Conservation (phyloP, 2,797 vertebrate species). For the Crenuchus spilurus region DNA sequence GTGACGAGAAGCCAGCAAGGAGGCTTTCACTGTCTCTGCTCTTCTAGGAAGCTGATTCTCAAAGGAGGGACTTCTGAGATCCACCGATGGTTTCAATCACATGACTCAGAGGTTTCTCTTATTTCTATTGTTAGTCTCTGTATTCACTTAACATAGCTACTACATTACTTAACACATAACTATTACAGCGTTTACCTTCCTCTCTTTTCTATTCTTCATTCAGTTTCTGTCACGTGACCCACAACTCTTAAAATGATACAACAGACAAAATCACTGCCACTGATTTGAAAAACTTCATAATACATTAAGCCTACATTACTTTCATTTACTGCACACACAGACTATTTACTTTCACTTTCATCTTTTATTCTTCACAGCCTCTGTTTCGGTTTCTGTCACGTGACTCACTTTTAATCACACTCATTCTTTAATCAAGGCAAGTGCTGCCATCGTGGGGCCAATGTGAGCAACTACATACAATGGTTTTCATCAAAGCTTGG, state of each 20-base stretch:
- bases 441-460: conserved; percentile 61
- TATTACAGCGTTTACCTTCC: not conserved
- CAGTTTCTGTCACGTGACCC: not conserved
- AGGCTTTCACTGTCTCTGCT: not conserved
- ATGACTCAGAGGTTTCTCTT: not conserved
- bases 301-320: too few relatives aligned
- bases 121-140: too few relatives aligned
- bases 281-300: too few relatives aligned
- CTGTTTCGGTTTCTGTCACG: conserved; percentile 20
- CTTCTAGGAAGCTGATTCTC: not conserved
- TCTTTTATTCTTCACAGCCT: not conserved
- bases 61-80: not conserved
- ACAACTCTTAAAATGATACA: not conserved
- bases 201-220: not conserved
- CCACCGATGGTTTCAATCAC: not conserved
- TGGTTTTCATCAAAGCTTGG: not conserved
- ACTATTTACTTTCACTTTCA: conserved; percentile 44
- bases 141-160: too few relatives aligned
- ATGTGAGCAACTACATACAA: not conserved
- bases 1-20: not conserved
- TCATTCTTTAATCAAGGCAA: not conserved
- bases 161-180: too few relatives aligned
- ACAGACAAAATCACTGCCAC: too few relatives aligned
- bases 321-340: too few relatives aligned
- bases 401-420: not conserved